Percentiles rank a stretch among this genome's conserved stretches.
These are phyloP conservation scores for Fulmarus glacialis DNA, from an alignment of 2,113 vertebrate genomes.

Conservation along the genomic window DNA sequence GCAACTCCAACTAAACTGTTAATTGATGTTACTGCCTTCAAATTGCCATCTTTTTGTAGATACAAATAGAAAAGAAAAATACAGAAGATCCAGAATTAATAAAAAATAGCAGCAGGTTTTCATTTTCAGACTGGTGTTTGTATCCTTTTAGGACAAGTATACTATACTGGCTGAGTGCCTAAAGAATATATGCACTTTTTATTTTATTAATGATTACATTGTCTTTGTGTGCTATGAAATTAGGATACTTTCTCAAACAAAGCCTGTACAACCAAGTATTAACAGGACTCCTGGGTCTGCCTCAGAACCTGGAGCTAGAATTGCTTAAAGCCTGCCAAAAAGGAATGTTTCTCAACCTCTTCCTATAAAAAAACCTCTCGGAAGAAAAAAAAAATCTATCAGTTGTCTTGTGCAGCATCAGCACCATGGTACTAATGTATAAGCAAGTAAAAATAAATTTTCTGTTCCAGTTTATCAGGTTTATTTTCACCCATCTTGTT, in stretches of 20 bases:
- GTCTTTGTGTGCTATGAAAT: neutral
- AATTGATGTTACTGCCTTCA: neutral
- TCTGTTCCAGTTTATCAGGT: neutral
- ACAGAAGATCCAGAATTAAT: neutral
- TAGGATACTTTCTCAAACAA: constrained; percentile 1
- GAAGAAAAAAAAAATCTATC: neutral
- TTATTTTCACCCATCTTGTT: neutral
- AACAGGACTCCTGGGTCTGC: neutral
- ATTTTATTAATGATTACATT: neutral
- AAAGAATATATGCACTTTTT: neutral
- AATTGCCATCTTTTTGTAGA: neutral
- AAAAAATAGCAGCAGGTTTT: neutral
- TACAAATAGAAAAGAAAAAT: neutral
- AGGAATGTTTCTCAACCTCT: neutral
- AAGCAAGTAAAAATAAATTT: neutral
- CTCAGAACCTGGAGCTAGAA: neutral
- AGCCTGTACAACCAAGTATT: neutral
- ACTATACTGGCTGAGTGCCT: neutral
- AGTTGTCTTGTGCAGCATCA: neutral
- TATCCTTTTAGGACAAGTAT: neutral
- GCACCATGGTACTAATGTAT: neutral
- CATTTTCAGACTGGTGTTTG: neutral
- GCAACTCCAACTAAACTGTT: neutral
- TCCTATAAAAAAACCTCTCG: neutral
- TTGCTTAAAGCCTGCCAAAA: neutral